phyloP scores from a whole-genome alignment of 2,888 invertebrate species.

The Lasioglossum marginatum region DNA sequence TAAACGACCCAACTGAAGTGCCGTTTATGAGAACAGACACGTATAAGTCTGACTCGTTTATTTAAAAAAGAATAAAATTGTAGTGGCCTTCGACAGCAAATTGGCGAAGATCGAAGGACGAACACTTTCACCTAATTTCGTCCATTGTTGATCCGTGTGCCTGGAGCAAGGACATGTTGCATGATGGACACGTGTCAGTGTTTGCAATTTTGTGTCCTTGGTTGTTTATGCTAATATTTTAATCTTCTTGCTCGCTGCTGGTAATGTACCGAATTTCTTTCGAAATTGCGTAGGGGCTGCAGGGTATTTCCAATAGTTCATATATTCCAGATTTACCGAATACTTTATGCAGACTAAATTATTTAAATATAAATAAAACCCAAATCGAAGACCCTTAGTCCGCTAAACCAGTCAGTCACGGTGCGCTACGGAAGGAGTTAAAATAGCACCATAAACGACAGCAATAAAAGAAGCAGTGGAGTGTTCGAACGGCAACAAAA shows the following conservation, averaged over 20 bases:
- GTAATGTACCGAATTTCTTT: neutral
- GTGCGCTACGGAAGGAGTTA: neutral
- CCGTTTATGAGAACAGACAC: neutral
- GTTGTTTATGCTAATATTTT: neutral
- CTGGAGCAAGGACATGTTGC: neutral
- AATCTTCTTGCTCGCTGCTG: too few species aligned
- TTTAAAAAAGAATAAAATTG: neutral
- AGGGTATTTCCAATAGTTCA: neutral
- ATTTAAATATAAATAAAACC: too few species aligned
- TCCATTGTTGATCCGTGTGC: neutral
- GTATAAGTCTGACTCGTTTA: neutral
- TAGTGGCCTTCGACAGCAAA: neutral
- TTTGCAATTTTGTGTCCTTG: neutral
- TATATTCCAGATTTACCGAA: neutral
- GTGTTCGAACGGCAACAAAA: neutral
- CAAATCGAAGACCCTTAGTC: too few species aligned
- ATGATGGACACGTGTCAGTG: neutral
- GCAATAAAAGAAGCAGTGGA: neutral
- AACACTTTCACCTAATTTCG: slow-evolving; percentile 12
- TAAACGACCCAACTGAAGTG: neutral
- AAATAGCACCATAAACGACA: neutral
- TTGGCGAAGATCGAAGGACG: slow-evolving; percentile 11
- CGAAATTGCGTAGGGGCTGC: neutral
- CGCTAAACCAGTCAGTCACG: neutral
- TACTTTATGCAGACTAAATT: neutral